Percentiles rank a stretch among this genome's conserved stretches.
phyloP scores from a whole-genome alignment of 2,113 vertebrate species.

The Cyanoderma ruficeps region DNA sequence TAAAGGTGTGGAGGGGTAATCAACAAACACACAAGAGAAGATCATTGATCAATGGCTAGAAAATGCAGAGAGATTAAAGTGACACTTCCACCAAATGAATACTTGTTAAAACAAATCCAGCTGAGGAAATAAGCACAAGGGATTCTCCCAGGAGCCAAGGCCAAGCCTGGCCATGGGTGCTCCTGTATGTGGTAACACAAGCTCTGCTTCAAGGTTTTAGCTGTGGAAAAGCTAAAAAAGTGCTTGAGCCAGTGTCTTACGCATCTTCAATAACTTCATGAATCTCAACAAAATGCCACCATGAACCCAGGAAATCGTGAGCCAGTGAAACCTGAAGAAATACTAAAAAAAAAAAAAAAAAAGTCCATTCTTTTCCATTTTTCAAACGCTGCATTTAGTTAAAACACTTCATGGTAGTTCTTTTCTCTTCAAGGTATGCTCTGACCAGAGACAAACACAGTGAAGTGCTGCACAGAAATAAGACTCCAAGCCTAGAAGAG shows the following conservation, averaged over 20 bases:
- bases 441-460: not conserved
- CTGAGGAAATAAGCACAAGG: not conserved
- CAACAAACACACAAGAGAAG: not conserved
- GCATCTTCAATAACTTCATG: not conserved
- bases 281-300: not conserved
- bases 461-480: not conserved
- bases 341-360: not conserved
- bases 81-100: not conserved
- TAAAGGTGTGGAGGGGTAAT: not conserved
- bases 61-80: not conserved
- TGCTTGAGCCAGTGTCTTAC: not conserved
- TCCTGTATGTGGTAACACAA: not conserved
- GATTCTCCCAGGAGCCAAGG: not conserved
- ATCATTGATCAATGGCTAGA: not conserved
- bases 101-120: not conserved
- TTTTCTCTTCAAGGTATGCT: not conserved
- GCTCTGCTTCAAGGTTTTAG: not conserved
- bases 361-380: not conserved
- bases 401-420: not conserved
- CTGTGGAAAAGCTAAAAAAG: not conserved
- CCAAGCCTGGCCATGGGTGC: not conserved
- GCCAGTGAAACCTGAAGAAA: not conserved
- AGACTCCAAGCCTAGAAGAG: not conserved
- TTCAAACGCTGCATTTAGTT: not conserved
- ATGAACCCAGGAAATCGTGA: not conserved